phyloP scores from a whole-genome alignment of 2,888 invertebrate species.

The Eupeodes latifasciatus region DNA sequence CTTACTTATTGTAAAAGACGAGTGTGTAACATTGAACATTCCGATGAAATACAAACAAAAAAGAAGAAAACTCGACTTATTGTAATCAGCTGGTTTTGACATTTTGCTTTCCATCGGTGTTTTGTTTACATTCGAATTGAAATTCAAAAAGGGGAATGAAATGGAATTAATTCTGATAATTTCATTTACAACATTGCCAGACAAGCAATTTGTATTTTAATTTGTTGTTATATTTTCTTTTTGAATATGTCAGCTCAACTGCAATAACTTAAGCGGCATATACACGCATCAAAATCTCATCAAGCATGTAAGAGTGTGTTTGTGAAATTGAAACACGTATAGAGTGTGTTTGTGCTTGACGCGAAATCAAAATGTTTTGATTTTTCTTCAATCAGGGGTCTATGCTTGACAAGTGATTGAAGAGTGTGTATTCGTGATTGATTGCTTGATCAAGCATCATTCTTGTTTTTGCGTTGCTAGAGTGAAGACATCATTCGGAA shows the following conservation, averaged over 20 bases:
- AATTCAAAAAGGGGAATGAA: slow-evolving; percentile 17
- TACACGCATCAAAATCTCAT: too few relatives aligned
- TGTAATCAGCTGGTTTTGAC: slow-evolving; percentile 72
- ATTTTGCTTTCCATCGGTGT: not conserved
- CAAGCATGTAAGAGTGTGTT: too few relatives aligned
- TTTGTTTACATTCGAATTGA: slow-evolving; percentile 31
- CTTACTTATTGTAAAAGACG: slow-evolving; percentile 38
- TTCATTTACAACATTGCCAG: slow-evolving; percentile 43
- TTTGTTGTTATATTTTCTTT: not conserved
- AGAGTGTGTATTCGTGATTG: too few relatives aligned
- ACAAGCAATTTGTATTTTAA: not conserved
- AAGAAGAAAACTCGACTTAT: slow-evolving; percentile 30
- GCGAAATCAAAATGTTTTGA: too few relatives aligned
- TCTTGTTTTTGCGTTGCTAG: too few relatives aligned
- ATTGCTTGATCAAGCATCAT: too few relatives aligned
- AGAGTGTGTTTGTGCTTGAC: too few relatives aligned
- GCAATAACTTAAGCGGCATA: too few relatives aligned
- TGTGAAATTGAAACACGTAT: too few relatives aligned
- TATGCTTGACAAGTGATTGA: too few relatives aligned
- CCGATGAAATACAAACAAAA: slow-evolving; percentile 54
- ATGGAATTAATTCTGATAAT: slow-evolving; percentile 7
- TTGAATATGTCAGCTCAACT: not conserved
- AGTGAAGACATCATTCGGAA: too few relatives aligned
- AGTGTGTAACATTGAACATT: slow-evolving; percentile 58
- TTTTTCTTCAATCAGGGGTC: too few relatives aligned